Base-by-base conservation (phyloP, 2,113 vertebrate genomes). In the Calyptommatus sinebrachiatus region DNA sequence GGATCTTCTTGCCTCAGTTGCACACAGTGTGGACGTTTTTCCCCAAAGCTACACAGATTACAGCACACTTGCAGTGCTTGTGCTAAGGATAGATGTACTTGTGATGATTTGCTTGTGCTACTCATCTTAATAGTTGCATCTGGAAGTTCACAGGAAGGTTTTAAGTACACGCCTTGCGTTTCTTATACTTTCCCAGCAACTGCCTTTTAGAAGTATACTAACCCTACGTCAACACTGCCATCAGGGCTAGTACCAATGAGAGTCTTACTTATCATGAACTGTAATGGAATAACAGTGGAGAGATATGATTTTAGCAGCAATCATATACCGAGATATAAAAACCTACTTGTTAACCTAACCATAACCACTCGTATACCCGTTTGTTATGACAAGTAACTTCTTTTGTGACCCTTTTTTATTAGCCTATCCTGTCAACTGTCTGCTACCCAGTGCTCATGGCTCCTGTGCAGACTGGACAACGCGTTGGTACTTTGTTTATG, bases 401-500 rank as follows among this genome's bases (percentile, higher is more conserved):
- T 85, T 62, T 83, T 88, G 71, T 4, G 1, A 9, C 50, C 24
- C 71, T 83, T 76, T n/a, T 53, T 69, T 84, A 80, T 61, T 80
- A 99, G 98, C 92, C 0, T 96, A 95, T 82, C 94, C 93, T 0
- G 89, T 93, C 14, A n/a, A 71, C 67, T 99, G 98, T 89, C 94
- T 96, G 79, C 94, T 99, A 87, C 97, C 97, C 71, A 96, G 95
- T 0, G 95, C 96, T 11, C 94, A 94, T 0, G 98, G 98, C 28
- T 93, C 96, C 57, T 99, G 98, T 76, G 11, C 85, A 0, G 91
- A 94, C 85, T 99, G 98, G 98, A 92, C 92, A 0, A 87, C 95
- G 0, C 97, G 92, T 65, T 99, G 96, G 96, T 96, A 97, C 93
- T 98, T 95, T 1, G 88, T 99, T 22, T 22, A 94, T n/a, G 84